A percentile compares a stretch with the other conserved stretches of the same genome.
Evolutionary conservation across 1,140 invertebrate species (phyloP).

Genomic region (Lutraria rhynchaena): DNA sequence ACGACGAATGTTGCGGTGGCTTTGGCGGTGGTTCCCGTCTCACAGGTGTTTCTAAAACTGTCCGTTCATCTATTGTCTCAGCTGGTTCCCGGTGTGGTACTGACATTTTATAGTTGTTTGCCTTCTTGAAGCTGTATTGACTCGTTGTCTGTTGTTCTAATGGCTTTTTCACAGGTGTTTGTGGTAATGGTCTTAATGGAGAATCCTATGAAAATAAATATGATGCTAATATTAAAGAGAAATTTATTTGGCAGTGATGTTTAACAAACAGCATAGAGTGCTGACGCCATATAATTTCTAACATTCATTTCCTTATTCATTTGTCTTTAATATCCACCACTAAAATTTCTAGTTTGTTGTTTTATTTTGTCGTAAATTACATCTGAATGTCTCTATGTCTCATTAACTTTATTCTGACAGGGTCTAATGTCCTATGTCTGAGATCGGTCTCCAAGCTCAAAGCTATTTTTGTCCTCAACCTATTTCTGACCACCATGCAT

Average conservation of each 20-base stretch:
- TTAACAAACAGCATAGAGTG: neutral
- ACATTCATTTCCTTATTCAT: no score
- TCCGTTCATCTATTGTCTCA: neutral
- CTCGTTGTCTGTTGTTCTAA: neutral
- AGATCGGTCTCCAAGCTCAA: no score
- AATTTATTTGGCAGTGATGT: neutral
- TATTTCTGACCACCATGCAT: no score
- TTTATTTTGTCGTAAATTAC: no score
- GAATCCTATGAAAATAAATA: neutral
- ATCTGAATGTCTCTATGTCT: no score
- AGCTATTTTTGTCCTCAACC: no score
- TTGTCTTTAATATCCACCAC: no score
- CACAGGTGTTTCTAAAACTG: neutral
- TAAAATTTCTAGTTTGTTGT: no score
- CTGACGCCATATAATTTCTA: no score
- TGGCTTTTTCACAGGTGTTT: constrained; percentile 12
- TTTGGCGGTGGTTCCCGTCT: neutral
- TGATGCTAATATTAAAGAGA: neutral
- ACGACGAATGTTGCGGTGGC: neutral
- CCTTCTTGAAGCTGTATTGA: constrained; percentile 28
- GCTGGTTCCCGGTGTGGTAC: neutral
- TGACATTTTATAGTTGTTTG: neutral
- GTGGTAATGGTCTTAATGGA: constrained; percentile 11
- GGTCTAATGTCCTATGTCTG: no score
- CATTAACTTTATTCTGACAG: no score